Conservation (phyloP, 2,113 vertebrate genomes). For the Zosterops hypoxanthus region DNA sequence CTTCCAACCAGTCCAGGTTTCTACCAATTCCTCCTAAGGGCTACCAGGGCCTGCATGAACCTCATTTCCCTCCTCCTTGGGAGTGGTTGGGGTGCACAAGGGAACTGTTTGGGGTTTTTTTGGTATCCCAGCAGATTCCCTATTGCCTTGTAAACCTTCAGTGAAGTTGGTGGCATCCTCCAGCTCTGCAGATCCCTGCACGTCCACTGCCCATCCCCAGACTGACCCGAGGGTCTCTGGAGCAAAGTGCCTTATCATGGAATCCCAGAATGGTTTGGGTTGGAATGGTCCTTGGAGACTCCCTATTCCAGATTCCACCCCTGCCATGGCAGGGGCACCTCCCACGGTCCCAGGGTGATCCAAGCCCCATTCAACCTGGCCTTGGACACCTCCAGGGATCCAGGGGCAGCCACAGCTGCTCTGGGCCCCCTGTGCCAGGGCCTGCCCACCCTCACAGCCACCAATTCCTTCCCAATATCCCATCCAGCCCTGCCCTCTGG, state of each 20-base stretch:
- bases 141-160: neutral
- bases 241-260: neutral
- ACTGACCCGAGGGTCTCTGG: neutral
- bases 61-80: neutral
- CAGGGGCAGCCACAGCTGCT: neutral
- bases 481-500: neutral
- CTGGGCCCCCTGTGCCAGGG: neutral
- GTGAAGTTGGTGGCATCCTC: neutral
- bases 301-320: too few relatives aligned
- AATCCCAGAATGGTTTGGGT: too few relatives aligned
- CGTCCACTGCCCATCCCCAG: neutral
- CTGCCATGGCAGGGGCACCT: too few relatives aligned
- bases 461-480: neutral
- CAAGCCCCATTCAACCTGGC: too few relatives aligned
- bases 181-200: neutral
- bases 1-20: neutral
- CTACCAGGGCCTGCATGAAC: neutral
- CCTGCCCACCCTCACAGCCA: neutral
- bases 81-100: rapidly evolving
- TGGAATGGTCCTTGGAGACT: too few relatives aligned
- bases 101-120: neutral
- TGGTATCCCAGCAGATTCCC: neutral
- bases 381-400: neutral
- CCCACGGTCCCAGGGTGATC: too few relatives aligned
- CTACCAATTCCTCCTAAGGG: neutral